Evolutionary conservation across 2,797 vertebrate genomes (phyloP).

Genomic region (Carduelis carduelis): DNA sequence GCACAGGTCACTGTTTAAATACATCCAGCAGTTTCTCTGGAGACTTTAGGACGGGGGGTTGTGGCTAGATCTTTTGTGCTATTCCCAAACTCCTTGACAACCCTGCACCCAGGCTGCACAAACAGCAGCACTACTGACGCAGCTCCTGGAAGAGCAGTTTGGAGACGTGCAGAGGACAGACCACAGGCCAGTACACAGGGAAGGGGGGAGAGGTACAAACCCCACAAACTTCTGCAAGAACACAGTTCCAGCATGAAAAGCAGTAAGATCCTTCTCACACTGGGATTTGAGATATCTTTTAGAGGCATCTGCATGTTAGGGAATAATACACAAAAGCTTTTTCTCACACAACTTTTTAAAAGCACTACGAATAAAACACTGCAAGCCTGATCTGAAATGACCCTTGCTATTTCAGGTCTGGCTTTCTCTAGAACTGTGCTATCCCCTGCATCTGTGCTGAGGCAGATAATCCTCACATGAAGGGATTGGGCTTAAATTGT

Average conservation of each 20-base stretch:
- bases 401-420: slow-evolving; percentile 32
- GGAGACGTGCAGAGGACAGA: background rate
- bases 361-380: background rate
- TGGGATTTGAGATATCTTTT: background rate
- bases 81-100: background rate
- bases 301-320: background rate
- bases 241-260: background rate
- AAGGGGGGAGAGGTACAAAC: background rate
- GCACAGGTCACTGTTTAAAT: background rate
- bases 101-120: background rate
- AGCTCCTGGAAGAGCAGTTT: background rate
- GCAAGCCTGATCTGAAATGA: slow-evolving; percentile 19
- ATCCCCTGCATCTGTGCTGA: background rate
- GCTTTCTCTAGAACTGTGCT: slow-evolving; percentile 3
- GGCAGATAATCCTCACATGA: slow-evolving; percentile 28
- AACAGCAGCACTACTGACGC: background rate
- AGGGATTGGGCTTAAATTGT: background rate
- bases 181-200: background rate
- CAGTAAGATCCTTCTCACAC: background rate
- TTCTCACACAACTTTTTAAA: slow-evolving; percentile 40
- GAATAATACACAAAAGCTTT: slow-evolving; percentile 24
- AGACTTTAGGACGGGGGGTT: background rate
- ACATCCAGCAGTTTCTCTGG: background rate
- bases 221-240: background rate
- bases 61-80: background rate